phyloP scores from a whole-genome alignment of 2,888 invertebrate species.

The Epirrita christyi region DNA sequence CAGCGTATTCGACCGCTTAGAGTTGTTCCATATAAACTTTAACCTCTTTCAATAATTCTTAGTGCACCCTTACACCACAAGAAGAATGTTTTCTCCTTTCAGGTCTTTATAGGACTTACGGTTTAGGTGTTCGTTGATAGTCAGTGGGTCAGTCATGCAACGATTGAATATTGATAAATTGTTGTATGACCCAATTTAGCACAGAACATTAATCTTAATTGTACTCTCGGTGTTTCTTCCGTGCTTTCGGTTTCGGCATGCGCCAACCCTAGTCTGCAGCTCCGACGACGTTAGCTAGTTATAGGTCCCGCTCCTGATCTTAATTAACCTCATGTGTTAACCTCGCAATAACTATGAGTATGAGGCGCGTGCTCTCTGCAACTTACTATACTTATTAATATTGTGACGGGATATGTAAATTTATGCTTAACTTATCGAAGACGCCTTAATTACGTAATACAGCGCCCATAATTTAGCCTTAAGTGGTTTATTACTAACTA shows the following conservation, averaged over 20 bases:
- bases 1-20: too few relatives aligned
- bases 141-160: too few relatives aligned
- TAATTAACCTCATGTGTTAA: slow-evolving; percentile 83
- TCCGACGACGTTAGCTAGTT: slow-evolving; percentile 56
- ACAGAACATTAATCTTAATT: not conserved
- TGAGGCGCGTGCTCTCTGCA: slow-evolving; percentile 56
- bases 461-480: slow-evolving; percentile 51
- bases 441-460: slow-evolving; percentile 64
- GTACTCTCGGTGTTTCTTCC: not conserved
- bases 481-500: slow-evolving; percentile 48
- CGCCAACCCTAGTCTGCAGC: slow-evolving; percentile 35
- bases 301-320: slow-evolving; percentile 75
- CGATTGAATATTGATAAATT: too few relatives aligned
- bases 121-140: too few relatives aligned
- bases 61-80: too few relatives aligned
- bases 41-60: too few relatives aligned
- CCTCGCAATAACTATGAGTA: slow-evolving; percentile 68
- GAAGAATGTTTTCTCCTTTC: too few relatives aligned
- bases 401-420: slow-evolving; percentile 69
- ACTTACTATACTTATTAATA: slow-evolving; percentile 70
- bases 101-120: too few relatives aligned
- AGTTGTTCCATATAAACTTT: too few relatives aligned
- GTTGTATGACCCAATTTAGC: too few relatives aligned
- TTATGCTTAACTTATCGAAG: slow-evolving; percentile 70
- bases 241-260: not conserved